Evolutionary conservation across 1,140 invertebrate genomes (phyloP).

Genomic region (Brachionus plicatilis): DNA sequence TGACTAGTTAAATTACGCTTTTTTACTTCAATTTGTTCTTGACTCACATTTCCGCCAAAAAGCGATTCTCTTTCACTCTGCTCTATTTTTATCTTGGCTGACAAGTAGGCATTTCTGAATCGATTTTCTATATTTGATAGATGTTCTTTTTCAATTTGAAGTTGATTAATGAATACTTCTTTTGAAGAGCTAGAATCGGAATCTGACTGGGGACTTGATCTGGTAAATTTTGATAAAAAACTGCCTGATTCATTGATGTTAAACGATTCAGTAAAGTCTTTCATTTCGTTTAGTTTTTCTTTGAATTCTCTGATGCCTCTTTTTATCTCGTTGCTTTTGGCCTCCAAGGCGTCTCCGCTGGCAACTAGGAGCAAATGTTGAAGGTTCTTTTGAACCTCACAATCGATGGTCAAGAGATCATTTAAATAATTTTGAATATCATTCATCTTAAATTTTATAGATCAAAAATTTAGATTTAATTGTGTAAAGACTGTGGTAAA

Average conservation of each 20-base stretch:
- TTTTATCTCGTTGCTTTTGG: not conserved
- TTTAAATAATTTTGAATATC: slow-evolving; percentile 26
- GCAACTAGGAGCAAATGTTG: slow-evolving; percentile 18
- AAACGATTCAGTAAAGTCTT: slow-evolving; percentile 21
- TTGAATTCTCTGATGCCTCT: slow-evolving; percentile 2
- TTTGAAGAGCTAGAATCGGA: not conserved
- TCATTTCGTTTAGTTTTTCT: slow-evolving; percentile 38
- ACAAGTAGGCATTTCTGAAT: slow-evolving; percentile 28
- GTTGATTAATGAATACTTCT: slow-evolving; percentile 32
- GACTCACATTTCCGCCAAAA: not conserved
- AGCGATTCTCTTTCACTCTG: slow-evolving; percentile 4
- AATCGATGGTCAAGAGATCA: not conserved
- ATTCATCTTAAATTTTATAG: not conserved
- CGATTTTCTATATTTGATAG: not conserved
- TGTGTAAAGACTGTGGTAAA: not conserved
- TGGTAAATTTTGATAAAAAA: not conserved
- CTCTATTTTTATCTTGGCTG: slow-evolving; percentile 7
- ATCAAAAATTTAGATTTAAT: not conserved
- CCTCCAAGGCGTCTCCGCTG: slow-evolving; percentile 11
- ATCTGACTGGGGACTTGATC: not conserved
- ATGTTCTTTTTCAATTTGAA: slow-evolving; percentile 40
- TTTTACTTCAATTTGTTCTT: not conserved
- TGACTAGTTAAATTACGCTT: slow-evolving; percentile 26
- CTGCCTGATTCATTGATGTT: not conserved
- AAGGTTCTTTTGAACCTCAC: slow-evolving; percentile 30